Conservation (phyloP, 2,888 invertebrate species). For the Nymphalis polychloros region DNA sequence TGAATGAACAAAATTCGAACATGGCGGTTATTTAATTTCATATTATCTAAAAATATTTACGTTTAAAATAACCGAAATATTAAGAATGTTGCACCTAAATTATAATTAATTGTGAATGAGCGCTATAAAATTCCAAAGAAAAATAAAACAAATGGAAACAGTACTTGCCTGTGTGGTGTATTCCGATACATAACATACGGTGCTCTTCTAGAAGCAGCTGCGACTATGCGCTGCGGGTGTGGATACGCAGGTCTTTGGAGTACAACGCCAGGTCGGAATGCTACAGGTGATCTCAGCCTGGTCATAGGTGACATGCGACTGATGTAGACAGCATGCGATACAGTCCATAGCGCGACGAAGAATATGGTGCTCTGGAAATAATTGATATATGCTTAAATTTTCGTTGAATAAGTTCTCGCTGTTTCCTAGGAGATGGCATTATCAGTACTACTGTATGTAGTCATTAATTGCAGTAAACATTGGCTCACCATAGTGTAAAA, state of each 20-base stretch:
- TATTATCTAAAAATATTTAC: too few species aligned
- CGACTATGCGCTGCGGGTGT: constrained; percentile 56
- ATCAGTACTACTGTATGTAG: too few species aligned
- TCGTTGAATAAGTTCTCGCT: too few species aligned
- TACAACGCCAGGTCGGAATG: constrained; percentile 66
- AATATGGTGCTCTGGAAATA: constrained; percentile 40
- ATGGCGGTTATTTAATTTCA: too few species aligned
- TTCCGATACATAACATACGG: constrained; percentile 67
- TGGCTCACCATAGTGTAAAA: too few species aligned
- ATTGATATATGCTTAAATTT: neutral
- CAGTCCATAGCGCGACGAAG: constrained; percentile 56
- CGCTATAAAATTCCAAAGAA: too few species aligned
- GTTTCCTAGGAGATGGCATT: too few species aligned
- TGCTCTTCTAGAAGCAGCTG: constrained; percentile 59
- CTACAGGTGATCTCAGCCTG: constrained; percentile 55
- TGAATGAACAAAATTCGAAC: too few species aligned
- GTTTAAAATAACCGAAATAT: too few species aligned
- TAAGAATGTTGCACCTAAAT: too few species aligned
- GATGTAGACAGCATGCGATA: constrained; percentile 62
- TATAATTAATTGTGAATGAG: too few species aligned
- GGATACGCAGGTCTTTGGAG: constrained; percentile 61
- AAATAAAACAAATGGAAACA: neutral
- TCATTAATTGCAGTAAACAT: too few species aligned
- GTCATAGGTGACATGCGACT: constrained; percentile 60
- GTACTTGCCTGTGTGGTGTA: constrained; percentile 56